A percentile compares a stretch with the other conserved stretches of the same genome.
Conservation (phyloP, 2,797 vertebrate genomes). For the Calcarius lapponicus region DNA sequence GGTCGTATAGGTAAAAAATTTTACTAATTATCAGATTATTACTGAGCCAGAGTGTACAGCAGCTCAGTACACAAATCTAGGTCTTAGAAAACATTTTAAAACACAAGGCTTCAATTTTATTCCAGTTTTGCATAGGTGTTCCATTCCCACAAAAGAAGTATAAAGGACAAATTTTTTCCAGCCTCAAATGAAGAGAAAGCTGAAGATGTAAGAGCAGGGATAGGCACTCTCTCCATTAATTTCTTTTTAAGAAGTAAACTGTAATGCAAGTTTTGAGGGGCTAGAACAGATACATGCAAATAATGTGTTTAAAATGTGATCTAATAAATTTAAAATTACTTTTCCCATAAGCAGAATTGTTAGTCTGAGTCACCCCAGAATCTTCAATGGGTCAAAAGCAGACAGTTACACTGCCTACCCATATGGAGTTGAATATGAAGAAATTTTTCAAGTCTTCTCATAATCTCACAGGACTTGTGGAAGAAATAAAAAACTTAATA, state of each 20-base stretch:
- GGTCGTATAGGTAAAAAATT: not conserved
- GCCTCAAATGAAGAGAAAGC: not conserved
- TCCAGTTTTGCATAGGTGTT: not conserved
- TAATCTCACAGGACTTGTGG: not conserved
- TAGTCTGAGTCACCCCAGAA: not conserved
- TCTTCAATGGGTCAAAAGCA: not conserved
- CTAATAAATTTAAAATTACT: not conserved
- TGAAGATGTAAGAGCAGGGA: not conserved
- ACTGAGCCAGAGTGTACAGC: not conserved
- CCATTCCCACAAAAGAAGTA: not conserved
- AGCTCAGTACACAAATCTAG: not conserved
- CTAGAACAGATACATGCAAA: not conserved
- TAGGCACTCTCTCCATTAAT: not conserved
- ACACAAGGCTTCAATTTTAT: not conserved
- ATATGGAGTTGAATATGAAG: not conserved
- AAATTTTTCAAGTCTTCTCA: not conserved
- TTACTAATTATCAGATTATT: not conserved
- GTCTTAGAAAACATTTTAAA: not conserved
- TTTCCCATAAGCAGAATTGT: not conserved
- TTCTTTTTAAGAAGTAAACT: not conserved
- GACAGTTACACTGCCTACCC: not conserved
- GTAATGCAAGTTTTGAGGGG: not conserved
- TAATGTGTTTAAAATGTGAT: rapidly evolving
- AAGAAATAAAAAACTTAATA: not conserved
- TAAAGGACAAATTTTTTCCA: not conserved